Evolutionary conservation across 2,113 vertebrate genomes (phyloP), one percentile per base, ranked within the genome.

Genomic region (Erythrocebus patas): DNA sequence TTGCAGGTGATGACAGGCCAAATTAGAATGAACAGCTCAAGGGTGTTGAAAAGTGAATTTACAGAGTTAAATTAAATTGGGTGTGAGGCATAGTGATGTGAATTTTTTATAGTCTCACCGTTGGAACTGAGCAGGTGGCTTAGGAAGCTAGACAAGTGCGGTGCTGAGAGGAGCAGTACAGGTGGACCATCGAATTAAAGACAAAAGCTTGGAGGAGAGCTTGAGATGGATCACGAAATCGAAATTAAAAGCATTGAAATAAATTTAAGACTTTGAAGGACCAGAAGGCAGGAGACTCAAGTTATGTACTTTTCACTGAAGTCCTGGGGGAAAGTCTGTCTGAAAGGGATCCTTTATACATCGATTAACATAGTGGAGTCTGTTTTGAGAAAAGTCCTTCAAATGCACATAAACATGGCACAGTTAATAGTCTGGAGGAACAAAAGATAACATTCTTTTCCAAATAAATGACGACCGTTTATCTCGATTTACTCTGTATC

Each of bases 21-120:
- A 14, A 20, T 88, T 95, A 61, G 92, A 95, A 78, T 43, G 5
- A 88, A 92, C 73, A 87, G 40, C 75, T 88, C 52, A 59, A 43
- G 43, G 85, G 79, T 88, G 81, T 9, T 92, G 91, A 70, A 3
- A 30, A 82, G 82, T 61, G 89, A 27, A 92, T 96, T 85, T 52
- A 4, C 11, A 79, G 79, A 89, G 43, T 88, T 93, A 96, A 92
- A n/a, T 25, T 84, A 91, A 95, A 97, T 91, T 91, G 85, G 83
- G 70, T 73, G 78, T 84, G 95, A 80, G 81, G 66, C 35, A 25
- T 61, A n/a, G 32, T 32, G 66, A 78, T 52, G 73, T 12, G 35
- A 91, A 27, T 84, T 3, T 38, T 18, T 66, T 17, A 0, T 20
- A 0, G 79, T 92, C 76, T 93, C 59, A 5, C 4, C n/a, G 0